Base-by-base conservation (phyloP, 2,113 vertebrate species). In the Zapus hudsonius region DNA sequence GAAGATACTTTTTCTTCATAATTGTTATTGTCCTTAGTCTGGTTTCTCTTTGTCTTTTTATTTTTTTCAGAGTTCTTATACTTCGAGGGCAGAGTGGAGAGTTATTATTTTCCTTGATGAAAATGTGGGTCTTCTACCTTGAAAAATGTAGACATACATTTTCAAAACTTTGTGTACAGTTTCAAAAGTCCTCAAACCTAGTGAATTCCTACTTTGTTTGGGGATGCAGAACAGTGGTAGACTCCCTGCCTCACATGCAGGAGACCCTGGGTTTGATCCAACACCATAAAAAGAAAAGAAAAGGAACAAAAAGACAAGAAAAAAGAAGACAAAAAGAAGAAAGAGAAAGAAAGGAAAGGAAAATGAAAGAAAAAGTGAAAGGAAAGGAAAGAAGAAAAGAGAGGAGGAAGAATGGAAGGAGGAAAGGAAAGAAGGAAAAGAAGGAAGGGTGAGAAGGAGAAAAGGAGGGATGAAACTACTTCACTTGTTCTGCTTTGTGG, bases 31-130 rank as follows among this genome's bases (percentile, higher is more conserved):
- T 63, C 19, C 47, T 74, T 78, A 89, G 85, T 84, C 57, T 90
- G 89, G 67, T 92, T 95, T 90, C 67, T 75, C 57, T 94, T 95
- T 75, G 59, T 92, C 78, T 89, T 87, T n/a, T n/a, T n/a, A n/a
- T n/a, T n/a, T n/a, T 61, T 61, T 72, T 92, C 64, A 88, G 44
- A 67, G 47, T 90, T 95, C 88, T 92, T 79, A 19, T 42, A 57
- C n/a, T 67, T 91, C 69, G 4, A 8, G n/a, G 67, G n/a, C 29
- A n/a, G 13, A 33, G 13, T 7, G 25, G 3, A 15, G 5, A 1
- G 2, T 78, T 38, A 52, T 38, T 87, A 5, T 84, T 92, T 92
- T 38, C 47, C 90, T 92, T 84, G 55, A 92, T 90, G 94, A 74
- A 90, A 85, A 94, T 79, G 42, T 86, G 27, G 33, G 69, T 67